Conservation (phyloP, 2,888 invertebrate genomes). For the Himalopsyche kuldschensis region DNA sequence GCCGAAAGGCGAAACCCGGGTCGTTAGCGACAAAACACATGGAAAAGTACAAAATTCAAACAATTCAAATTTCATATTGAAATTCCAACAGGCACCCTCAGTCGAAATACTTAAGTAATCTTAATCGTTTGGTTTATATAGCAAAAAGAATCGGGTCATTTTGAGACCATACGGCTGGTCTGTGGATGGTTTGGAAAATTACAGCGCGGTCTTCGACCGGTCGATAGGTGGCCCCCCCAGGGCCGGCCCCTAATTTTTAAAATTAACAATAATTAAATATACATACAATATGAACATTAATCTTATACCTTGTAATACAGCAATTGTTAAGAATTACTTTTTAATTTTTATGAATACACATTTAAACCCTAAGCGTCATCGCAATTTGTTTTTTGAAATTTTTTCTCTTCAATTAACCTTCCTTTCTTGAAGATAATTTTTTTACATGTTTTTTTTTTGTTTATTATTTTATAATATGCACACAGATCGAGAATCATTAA, state of each 20-base stretch:
- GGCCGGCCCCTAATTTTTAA: not conserved
- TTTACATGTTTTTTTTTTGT: constrained; percentile 8
- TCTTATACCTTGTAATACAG: constrained; percentile 32
- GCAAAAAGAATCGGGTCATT: too few relatives aligned
- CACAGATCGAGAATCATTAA: not conserved
- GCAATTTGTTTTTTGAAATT: constrained; percentile 33
- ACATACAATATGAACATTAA: constrained; percentile 31
- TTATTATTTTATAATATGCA: not conserved
- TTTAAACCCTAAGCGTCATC: constrained; percentile 38
- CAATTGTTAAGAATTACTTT: constrained; percentile 27
- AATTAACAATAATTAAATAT: constrained; percentile 24
- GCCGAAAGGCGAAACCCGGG: too few relatives aligned
- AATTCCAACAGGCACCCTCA: too few relatives aligned
- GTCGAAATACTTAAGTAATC: too few relatives aligned
- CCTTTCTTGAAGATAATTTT: constrained; percentile 2
- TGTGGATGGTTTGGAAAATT: not conserved
- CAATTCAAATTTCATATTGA: too few relatives aligned
- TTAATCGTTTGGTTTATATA: too few relatives aligned
- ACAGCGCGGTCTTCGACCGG: not conserved
- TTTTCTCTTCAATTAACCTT: constrained; percentile 16
- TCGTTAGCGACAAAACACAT: too few relatives aligned
- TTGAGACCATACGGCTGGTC: too few relatives aligned
- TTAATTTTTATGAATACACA: constrained; percentile 33
- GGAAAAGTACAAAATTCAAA: too few relatives aligned
- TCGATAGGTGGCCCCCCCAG: not conserved